Conservation (phyloP, 2,888 invertebrate species). For the Cosmorhoe ocellata region DNA sequence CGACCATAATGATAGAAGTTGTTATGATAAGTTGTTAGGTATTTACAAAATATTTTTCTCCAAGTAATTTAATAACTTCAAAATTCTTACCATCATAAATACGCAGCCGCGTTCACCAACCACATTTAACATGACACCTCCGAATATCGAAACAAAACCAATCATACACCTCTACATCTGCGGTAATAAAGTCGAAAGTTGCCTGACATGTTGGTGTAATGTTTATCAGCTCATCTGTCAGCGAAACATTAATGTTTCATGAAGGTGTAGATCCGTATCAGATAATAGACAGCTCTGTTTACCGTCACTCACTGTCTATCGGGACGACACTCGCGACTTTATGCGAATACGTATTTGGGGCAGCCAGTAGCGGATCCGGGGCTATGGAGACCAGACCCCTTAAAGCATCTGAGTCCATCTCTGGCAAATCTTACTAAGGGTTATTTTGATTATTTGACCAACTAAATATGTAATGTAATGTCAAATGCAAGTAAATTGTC, state of each 20-base stretch:
- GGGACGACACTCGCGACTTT: slow-evolving; percentile 41
- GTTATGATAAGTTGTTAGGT: too few species aligned
- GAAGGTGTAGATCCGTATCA: slow-evolving; percentile 76
- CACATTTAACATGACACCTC: slow-evolving; percentile 55
- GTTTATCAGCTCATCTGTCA: slow-evolving; percentile 73
- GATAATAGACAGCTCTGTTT: slow-evolving; percentile 74
- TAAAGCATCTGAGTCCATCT: too few species aligned
- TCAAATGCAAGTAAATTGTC: too few species aligned
- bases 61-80: slow-evolving; percentile 10
- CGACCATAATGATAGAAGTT: too few species aligned
- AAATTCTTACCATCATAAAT: slow-evolving; percentile 7
- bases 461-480: too few species aligned
- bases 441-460: too few species aligned
- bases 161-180: slow-evolving; percentile 1
- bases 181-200: slow-evolving; percentile 22
- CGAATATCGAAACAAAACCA: slow-evolving; percentile 19
- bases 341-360: slow-evolving; percentile 33
- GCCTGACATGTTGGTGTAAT: slow-evolving; percentile 37
- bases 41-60: background rate
- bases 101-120: slow-evolving; percentile 34
- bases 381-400: background rate
- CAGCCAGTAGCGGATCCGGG: slow-evolving; percentile 15
- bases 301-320: slow-evolving; percentile 60
- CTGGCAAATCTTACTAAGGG: too few species aligned
- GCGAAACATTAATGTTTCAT: slow-evolving; percentile 74